phyloP scores from a whole-genome alignment of 2,113 vertebrate genomes.

The Cryptomyrus ogoouensis region DNA sequence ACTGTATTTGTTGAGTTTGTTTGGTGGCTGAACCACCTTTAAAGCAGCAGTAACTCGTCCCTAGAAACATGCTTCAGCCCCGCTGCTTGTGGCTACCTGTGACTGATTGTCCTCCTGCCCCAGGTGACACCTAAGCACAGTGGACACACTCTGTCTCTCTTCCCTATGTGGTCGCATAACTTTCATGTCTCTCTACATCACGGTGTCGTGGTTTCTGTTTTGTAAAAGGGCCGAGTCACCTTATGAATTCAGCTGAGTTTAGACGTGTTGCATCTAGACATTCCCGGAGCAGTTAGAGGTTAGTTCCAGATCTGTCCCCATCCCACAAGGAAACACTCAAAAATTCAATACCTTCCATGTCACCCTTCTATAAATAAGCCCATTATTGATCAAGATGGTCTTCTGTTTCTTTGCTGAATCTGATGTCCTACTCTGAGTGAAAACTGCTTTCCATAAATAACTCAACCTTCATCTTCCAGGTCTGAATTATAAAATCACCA shows the following conservation, averaged over 20 bases:
- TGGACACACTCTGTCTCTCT: not conserved
- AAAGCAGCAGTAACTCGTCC: not conserved
- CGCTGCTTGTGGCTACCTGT: not conserved
- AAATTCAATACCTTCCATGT: constrained; percentile 28
- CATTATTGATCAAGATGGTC: constrained; percentile 34
- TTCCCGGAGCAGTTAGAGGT: not conserved
- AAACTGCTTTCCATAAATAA: constrained; percentile 33
- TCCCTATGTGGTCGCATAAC: not conserved
- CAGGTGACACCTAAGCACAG: not conserved
- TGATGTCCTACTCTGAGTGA: constrained; percentile 4
- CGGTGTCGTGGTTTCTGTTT: not conserved
- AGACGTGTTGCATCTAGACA: not conserved
- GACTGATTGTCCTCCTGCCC: not conserved
- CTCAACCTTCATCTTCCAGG: constrained; percentile 26
- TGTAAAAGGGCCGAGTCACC: not conserved
- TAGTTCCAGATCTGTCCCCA: constrained; percentile 24
- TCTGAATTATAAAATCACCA: constrained; percentile 24
- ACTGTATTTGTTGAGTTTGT: not conserved
- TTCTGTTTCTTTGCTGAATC: constrained; percentile 24
- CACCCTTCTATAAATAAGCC: constrained; percentile 26
- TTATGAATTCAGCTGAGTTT: not conserved
- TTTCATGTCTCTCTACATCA: not conserved
- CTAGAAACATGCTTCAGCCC: not conserved
- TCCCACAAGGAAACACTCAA: constrained; percentile 18
- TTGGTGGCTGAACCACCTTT: not conserved